These are phyloP conservation scores for Myiagra hebetior DNA, from an alignment of 2,113 vertebrate genomes.

Conservation along the genomic window DNA sequence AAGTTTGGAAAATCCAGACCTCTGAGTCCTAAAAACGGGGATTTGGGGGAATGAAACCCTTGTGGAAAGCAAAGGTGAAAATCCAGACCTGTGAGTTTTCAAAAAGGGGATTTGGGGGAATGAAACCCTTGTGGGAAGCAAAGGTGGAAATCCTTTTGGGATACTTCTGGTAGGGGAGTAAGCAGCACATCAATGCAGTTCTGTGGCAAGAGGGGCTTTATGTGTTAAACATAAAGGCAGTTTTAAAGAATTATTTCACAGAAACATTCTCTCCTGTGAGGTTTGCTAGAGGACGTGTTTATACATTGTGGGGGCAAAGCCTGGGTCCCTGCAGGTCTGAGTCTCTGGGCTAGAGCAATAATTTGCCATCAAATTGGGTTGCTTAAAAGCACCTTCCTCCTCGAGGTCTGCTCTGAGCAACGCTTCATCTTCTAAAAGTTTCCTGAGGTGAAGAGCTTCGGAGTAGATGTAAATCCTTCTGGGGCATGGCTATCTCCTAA, in stretches of 20 bases:
- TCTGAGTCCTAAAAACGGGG: neutral
- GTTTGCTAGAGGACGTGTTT: fast-evolving
- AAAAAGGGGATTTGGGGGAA: too few relatives aligned
- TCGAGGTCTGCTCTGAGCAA: neutral
- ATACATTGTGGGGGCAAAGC: neutral
- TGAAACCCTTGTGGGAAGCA: neutral
- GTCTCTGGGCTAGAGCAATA: neutral
- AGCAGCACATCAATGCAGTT: fast-evolving
- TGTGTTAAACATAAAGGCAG: neutral
- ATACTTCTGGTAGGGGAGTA: neutral
- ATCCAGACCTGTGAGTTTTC: too few relatives aligned
- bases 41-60: neutral
- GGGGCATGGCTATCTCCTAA: neutral
- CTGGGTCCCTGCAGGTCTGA: neutral
- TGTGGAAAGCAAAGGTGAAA: neutral
- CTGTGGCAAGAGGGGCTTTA: neutral
- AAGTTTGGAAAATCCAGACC: neutral
- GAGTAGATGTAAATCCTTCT: neutral
- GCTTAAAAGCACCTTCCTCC: neutral
- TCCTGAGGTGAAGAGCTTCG: neutral
- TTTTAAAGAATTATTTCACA: neutral
- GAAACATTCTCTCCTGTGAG: neutral
- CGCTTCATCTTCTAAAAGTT: neutral
- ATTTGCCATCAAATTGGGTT: neutral
- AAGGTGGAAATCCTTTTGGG: neutral